These are phyloP conservation scores for Struthio camelus DNA, from an alignment of 2,113 vertebrate genomes.

Conservation along the genomic window DNA sequence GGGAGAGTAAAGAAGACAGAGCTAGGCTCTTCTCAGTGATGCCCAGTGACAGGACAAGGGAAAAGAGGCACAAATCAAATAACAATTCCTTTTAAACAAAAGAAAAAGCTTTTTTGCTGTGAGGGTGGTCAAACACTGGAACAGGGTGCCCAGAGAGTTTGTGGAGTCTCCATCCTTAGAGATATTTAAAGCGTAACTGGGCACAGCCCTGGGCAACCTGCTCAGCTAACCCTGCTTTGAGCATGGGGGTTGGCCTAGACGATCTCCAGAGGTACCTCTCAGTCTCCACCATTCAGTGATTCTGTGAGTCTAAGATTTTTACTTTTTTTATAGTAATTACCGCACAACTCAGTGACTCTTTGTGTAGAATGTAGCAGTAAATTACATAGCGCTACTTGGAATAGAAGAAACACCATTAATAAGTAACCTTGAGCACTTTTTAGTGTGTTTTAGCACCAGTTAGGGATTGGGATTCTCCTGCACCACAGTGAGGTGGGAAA, in stretches of 20 bases:
- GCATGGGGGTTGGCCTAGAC: not conserved
- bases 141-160: not conserved
- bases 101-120: not conserved
- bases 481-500: not conserved
- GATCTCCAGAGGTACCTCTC: not conserved
- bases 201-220: not conserved
- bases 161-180: not conserved
- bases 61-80: not conserved
- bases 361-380: not conserved
- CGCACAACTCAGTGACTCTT: not conserved
- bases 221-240: not conserved
- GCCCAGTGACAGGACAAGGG: not conserved
- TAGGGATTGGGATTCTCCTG: not conserved
- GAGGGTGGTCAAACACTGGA: not conserved
- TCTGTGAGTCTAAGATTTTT: not conserved
- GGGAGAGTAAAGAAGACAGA: not conserved
- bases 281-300: not conserved
- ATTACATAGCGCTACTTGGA: not conserved
- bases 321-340: not conserved
- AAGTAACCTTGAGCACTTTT: not conserved
- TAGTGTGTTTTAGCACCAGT: not conserved
- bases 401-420: not conserved
- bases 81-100: not conserved
- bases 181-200: not conserved
- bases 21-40: not conserved